Percentiles rank a stretch among this genome's conserved stretches.
These are phyloP conservation scores for Theodoxus fluviatilis DNA, from an alignment of 2,888 invertebrate genomes.

Conservation along the genomic window DNA sequence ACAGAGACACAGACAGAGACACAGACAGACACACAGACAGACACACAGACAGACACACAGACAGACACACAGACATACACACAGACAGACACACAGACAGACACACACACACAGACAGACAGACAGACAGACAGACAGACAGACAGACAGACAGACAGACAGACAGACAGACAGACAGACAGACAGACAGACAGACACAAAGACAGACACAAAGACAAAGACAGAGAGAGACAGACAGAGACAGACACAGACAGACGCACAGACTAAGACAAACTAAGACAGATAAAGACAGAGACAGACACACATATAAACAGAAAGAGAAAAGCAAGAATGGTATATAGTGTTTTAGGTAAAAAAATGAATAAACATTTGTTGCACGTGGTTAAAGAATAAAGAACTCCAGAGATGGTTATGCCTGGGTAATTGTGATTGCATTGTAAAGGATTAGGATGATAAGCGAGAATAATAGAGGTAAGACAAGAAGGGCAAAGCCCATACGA, in stretches of 20 bases:
- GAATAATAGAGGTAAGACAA: no score
- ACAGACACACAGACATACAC: neutral
- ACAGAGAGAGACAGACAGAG: neutral
- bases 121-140: slow-evolving; percentile 26
- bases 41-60: slow-evolving; percentile 10
- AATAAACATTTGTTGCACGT: no score
- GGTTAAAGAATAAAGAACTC: no score
- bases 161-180: slow-evolving; percentile 19
- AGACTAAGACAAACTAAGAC: neutral
- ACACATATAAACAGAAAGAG: no score
- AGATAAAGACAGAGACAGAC: neutral
- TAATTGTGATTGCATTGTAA: no score
- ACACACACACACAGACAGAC: neutral
- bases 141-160: slow-evolving; percentile 26
- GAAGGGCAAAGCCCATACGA: no score
- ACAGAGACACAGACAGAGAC: neutral
- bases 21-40: neutral
- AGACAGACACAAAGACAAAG: neutral
- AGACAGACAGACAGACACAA: neutral
- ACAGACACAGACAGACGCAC: neutral
- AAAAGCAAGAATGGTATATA: no score
- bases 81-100: neutral
- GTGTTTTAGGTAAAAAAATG: no score
- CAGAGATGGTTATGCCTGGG: no score
- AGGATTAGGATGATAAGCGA: no score